Percentiles rank a stretch among this genome's conserved stretches.
phyloP scores from a whole-genome alignment of 2,888 invertebrate genomes.

The Laothoe populi region DNA sequence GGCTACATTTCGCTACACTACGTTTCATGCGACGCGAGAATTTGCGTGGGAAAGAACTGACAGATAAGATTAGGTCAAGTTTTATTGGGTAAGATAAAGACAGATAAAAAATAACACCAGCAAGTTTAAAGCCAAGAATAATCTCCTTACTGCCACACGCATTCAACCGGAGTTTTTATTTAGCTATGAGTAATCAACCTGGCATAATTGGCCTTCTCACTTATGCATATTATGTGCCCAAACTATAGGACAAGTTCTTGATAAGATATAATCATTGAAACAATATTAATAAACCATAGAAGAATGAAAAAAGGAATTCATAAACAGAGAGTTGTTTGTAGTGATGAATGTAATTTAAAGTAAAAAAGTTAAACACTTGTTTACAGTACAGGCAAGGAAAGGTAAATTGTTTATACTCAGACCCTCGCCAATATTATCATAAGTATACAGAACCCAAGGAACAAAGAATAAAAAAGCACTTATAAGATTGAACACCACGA shows the following conservation, averaged over 20 bases:
- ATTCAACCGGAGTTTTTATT: neutral
- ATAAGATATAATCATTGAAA: too few species aligned
- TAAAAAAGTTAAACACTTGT: too few species aligned
- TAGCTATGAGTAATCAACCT: neutral
- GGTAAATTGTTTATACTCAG: too few species aligned
- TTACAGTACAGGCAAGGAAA: too few species aligned
- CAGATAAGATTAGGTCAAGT: conserved; percentile 23
- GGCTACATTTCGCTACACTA: neutral
- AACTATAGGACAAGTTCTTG: neutral
- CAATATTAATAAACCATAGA: too few species aligned
- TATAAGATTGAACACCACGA: neutral
- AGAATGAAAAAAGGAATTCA: too few species aligned
- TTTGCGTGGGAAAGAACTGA: conserved; percentile 21
- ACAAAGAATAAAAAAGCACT: neutral
- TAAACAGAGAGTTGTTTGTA: too few species aligned
- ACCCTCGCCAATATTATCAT: too few species aligned
- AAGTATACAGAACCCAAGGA: too few species aligned
- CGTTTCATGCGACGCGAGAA: neutral
- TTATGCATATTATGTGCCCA: neutral
- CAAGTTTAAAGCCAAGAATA: neutral
- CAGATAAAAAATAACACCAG: neutral
- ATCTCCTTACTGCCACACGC: neutral
- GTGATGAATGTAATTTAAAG: too few species aligned
- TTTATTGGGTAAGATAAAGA: conserved; percentile 2
- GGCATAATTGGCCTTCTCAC: neutral